phyloP scores from a whole-genome alignment of 2,888 invertebrate species.

The Cheilosia vernalis region DNA sequence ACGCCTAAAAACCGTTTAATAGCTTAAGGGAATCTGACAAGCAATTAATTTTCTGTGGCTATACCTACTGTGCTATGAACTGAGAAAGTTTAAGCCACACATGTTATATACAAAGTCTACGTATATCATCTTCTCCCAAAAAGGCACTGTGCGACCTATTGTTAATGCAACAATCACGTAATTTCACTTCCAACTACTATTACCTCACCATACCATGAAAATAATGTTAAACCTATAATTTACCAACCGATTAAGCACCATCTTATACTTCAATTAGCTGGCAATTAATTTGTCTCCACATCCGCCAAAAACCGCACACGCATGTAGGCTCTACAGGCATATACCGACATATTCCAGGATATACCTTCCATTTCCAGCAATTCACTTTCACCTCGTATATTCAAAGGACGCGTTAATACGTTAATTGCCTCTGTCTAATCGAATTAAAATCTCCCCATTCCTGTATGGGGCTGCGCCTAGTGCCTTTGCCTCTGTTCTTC shows the following conservation, averaged over 20 bases:
- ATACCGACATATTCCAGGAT: too few species aligned
- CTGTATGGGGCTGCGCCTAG: neutral
- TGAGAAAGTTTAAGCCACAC: too few species aligned
- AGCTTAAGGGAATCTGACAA: too few species aligned
- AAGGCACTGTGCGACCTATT: too few species aligned
- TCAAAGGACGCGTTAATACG: constrained; percentile 83
- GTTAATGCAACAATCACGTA: too few species aligned
- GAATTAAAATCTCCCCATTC: constrained; percentile 81
- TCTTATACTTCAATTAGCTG: constrained; percentile 28
- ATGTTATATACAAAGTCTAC: too few species aligned
- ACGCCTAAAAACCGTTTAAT: too few species aligned
- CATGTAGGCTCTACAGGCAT: constrained; percentile 17
- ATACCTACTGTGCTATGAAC: too few species aligned
- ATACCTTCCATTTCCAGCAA: neutral
- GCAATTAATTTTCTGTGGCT: too few species aligned
- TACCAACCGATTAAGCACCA: constrained; percentile 54
- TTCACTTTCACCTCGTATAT: constrained; percentile 36
- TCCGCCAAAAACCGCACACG: constrained; percentile 45
- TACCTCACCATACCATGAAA: too few species aligned
- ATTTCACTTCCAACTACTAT: neutral
- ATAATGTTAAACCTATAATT: constrained; percentile 4
- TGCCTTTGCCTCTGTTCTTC: constrained; percentile 8
- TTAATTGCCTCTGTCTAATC: constrained; percentile 84
- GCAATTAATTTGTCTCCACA: constrained; percentile 48
- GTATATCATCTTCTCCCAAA: too few species aligned